phyloP scores from a whole-genome alignment of 2,888 invertebrate genomes.

The Acanthosepion lycidas region DNA sequence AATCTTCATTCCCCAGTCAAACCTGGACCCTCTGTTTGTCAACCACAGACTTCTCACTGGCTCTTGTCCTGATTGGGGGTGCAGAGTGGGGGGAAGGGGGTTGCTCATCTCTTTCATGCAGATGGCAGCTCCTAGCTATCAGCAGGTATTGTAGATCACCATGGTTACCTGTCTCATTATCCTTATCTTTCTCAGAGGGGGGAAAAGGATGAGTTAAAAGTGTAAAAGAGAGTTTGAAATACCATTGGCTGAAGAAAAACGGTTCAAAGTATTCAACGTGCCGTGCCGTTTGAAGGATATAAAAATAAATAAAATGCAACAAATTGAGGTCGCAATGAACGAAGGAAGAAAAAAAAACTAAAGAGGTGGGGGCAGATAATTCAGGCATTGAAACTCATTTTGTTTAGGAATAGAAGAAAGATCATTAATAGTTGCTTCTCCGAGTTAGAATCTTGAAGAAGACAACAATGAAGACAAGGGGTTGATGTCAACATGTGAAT shows the following conservation, averaged over 20 bases:
- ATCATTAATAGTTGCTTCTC: neutral
- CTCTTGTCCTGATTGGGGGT: neutral
- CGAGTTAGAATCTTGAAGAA: neutral
- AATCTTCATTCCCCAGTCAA: neutral
- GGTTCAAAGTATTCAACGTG: neutral
- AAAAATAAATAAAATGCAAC: constrained; percentile 1
- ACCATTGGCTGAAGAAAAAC: neutral
- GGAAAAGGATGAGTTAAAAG: neutral
- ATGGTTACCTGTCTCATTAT: constrained; percentile 46
- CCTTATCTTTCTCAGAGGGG: neutral
- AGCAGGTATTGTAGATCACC: constrained; percentile 46
- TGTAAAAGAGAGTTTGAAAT: neutral
- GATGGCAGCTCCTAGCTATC: constrained; percentile 35
- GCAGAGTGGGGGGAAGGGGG: too few species aligned
- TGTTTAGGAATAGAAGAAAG: neutral
- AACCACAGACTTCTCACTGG: neutral
- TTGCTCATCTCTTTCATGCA: neutral
- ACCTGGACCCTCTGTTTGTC: constrained; percentile 10
- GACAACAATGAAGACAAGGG: neutral
- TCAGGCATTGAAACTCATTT: neutral
- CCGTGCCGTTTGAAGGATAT: neutral
- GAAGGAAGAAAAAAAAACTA: neutral
- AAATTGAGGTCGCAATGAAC: neutral
- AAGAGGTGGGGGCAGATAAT: neutral
- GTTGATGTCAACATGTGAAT: neutral